Conservation (phyloP, 2,888 invertebrate species). For the Torymus aiolomorphi region DNA sequence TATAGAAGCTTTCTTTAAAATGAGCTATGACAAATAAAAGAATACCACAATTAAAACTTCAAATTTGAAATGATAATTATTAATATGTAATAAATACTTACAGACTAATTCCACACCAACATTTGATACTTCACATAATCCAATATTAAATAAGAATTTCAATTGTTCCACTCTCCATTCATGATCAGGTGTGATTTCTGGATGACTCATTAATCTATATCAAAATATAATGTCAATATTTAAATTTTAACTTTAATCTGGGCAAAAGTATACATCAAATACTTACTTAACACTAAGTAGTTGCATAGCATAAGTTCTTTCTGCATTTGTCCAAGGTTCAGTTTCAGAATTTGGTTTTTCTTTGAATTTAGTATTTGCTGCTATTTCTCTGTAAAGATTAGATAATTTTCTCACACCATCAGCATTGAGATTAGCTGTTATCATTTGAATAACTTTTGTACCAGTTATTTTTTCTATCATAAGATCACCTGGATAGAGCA, state of each 20-base stretch:
- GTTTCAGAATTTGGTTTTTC: constrained; percentile 75
- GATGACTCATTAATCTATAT: constrained; percentile 77
- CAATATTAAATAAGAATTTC: constrained; percentile 81
- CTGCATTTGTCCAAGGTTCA: constrained; percentile 82
- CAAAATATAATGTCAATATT: constrained; percentile 21
- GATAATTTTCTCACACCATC: constrained; percentile 82
- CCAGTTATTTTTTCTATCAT: constrained; percentile 85
- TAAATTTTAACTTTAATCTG: constrained; percentile 17
- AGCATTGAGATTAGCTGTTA: constrained; percentile 79
- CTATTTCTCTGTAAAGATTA: constrained; percentile 80
- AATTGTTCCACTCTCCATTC: constrained; percentile 83
- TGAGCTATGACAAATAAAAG: constrained; percentile 75
- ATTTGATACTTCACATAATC: constrained; percentile 80
- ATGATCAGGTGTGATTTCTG: constrained; percentile 77
- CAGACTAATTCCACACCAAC: constrained; percentile 81
- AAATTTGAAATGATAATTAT: constrained; percentile 16
- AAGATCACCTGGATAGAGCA: constrained; percentile 84
- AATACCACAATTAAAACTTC: constrained; percentile 15
- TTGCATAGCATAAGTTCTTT: constrained; percentile 82
- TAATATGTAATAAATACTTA: constrained; percentile 68
- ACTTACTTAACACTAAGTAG: constrained; percentile 74
- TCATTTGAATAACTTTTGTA: constrained; percentile 80
- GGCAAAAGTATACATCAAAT: constrained; percentile 24
- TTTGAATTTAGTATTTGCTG: constrained; percentile 78
- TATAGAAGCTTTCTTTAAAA: constrained; percentile 83